Evolutionary conservation across 2,888 invertebrate species (phyloP), one percentile per base, ranked within the genome.

Genomic region (Tinea pellionella): DNA sequence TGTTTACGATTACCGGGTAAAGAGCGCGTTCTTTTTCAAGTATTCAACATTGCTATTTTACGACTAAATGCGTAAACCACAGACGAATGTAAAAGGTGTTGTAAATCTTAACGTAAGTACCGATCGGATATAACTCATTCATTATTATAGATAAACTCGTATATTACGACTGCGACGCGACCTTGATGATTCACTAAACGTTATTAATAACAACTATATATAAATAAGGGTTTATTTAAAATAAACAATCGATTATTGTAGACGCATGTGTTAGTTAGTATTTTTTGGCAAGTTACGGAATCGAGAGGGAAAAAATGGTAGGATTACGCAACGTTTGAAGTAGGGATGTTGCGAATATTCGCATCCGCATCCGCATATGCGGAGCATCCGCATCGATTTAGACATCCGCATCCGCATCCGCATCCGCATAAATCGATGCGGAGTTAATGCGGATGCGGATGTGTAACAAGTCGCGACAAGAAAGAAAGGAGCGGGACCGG

Each of bases 301-400:
- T 64, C 68, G n/a, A n/a, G n/a, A 71, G 67, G 65, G 65, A 73
- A 68, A 71, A 70, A 75, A 51, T 51, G 43, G 51, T 51, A 70
- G 72, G 71, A 73, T 77, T 78, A 77, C 79, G 78, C 73, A 77
- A 80, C 70, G 71, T n/a, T n/a, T n/a, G n/a, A n/a, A n/a, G n/a
- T n/a, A n/a, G n/a, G n/a, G n/a, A n/a, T n/a, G n/a, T n/a, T n/a
- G n/a, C n/a, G n/a, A n/a, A n/a, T n/a, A n/a, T n/a, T n/a, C n/a
- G n/a, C n/a, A n/a, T n/a, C n/a, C n/a, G n/a, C n/a, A n/a, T n/a
- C n/a, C n/a, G n/a, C n/a, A n/a, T n/a, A n/a, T n/a, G n/a, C n/a
- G n/a, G n/a, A n/a, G n/a, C n/a, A n/a, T n/a, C n/a, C n/a, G n/a
- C n/a, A n/a, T n/a, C n/a, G n/a, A n/a, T n/a, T n/a, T n/a, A n/a